A percentile compares a stretch with the other conserved stretches of the same genome.
phyloP scores from a whole-genome alignment of 2,797 vertebrate genomes.

The Epinephelus coioides region DNA sequence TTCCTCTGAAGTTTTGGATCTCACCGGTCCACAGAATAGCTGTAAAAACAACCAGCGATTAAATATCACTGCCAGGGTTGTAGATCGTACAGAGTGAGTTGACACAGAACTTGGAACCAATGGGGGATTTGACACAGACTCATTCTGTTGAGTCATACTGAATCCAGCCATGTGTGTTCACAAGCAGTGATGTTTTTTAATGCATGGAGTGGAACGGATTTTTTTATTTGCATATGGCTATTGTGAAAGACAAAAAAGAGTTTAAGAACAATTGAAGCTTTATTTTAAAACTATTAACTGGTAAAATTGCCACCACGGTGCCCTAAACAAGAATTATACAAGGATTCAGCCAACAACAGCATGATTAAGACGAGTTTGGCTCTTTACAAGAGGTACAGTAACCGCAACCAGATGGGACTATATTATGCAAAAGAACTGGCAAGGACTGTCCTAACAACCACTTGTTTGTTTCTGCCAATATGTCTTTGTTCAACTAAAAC shows the following conservation, averaged over 20 bases:
- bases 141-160: conserved; percentile 33
- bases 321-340: conserved; percentile 34
- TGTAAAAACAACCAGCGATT: conserved; percentile 44
- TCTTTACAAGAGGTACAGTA: conserved; percentile 43
- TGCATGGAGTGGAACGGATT: neutral
- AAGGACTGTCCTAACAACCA: conserved; percentile 30
- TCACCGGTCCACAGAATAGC: conserved; percentile 17
- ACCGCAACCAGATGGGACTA: conserved; percentile 74
- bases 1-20: conserved; percentile 48
- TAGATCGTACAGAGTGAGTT: conserved; percentile 33
- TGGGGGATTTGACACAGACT: conserved; percentile 31
- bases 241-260: conserved; percentile 14
- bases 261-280: conserved; percentile 46
- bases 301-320: conserved; percentile 20
- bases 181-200: conserved; percentile 19
- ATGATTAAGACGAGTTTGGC: conserved; percentile 45
- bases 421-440: conserved; percentile 53
- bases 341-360: conserved; percentile 24
- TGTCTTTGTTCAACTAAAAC: conserved; percentile 18
- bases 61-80: conserved; percentile 45
- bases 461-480: conserved; percentile 20
- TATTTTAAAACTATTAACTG: conserved; percentile 25
- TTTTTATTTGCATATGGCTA: conserved; percentile 28
- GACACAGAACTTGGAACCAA: conserved; percentile 32
- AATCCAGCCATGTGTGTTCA: conserved; percentile 28